A percentile compares a stretch with the other conserved stretches of the same genome.
These are phyloP conservation scores for Polyommatus icarus DNA, from an alignment of 2,888 invertebrate genomes.

Conservation along the genomic window DNA sequence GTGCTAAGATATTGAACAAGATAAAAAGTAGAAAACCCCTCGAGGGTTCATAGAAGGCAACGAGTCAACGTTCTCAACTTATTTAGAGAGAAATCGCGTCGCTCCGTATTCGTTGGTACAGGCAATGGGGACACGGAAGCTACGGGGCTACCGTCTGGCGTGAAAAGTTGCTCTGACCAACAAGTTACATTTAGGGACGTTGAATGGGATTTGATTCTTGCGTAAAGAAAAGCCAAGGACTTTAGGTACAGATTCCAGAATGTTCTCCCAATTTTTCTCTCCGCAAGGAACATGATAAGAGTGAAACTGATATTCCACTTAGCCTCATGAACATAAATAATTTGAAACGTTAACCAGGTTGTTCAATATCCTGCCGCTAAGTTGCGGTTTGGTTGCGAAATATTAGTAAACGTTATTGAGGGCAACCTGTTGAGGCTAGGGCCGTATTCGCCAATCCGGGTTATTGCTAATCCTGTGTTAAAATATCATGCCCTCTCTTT, in stretches of 20 bases:
- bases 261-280: neutral
- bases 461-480: neutral
- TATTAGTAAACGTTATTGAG: constrained; percentile 16
- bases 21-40: neutral
- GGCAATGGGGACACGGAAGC: neutral
- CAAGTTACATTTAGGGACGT: neutral
- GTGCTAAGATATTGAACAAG: neutral
- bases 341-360: constrained; percentile 8
- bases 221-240: neutral
- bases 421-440: neutral
- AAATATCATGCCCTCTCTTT: neutral
- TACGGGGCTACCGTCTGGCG: neutral
- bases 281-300: neutral
- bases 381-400: constrained; percentile 27
- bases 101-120: neutral
- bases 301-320: neutral
- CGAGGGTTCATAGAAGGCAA: constrained; percentile 3
- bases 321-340: neutral
- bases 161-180: neutral
- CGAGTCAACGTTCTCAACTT: constrained; percentile 12
- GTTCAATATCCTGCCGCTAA: constrained; percentile 16
- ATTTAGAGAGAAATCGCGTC: constrained; percentile 27
- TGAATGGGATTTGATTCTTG: no score
- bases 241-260: no score
- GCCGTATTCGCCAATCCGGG: neutral